These are phyloP conservation scores for Pangasius krempfi DNA, from an alignment of 2,797 vertebrate genomes.

Conservation along the genomic window DNA sequence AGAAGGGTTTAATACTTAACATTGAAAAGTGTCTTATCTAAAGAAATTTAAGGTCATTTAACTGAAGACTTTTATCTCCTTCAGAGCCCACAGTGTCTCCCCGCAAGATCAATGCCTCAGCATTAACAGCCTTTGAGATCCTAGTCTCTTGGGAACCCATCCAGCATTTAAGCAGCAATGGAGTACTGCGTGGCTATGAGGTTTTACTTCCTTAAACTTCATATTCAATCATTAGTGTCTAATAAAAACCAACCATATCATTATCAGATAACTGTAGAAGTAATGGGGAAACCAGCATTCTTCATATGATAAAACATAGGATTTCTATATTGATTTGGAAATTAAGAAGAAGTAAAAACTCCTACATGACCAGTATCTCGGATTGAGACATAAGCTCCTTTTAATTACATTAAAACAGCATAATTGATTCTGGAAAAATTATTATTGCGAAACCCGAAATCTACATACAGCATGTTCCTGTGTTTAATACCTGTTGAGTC, in stretches of 20 bases:
- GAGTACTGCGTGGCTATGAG: conserved; percentile 92
- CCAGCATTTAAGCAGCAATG: conserved; percentile 78
- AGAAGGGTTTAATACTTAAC: not conserved
- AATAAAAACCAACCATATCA: not conserved
- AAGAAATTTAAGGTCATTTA: not conserved
- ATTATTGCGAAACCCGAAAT: not conserved
- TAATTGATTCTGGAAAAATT: not conserved
- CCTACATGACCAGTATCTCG: not conserved
- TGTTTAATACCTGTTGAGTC: not conserved
- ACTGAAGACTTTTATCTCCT: not conserved
- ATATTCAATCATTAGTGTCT: not conserved
- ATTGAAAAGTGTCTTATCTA: not conserved
- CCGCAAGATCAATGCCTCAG: conserved; percentile 81
- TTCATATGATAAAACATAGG: not conserved
- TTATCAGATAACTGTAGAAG: not conserved
- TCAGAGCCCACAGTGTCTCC: conserved; percentile 88
- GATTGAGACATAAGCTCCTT: not conserved
- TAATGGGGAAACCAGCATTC: not conserved
- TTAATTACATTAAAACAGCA: not conserved
- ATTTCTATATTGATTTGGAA: not conserved
- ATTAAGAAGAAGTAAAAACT: not conserved
- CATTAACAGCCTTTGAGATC: conserved; percentile 87
- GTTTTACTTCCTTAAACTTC: conserved; percentile 65
- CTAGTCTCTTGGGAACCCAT: conserved; percentile 90
- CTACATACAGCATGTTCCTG: not conserved